phyloP scores from a whole-genome alignment of 2,888 invertebrate genomes.

The Heliconius charithonia region DNA sequence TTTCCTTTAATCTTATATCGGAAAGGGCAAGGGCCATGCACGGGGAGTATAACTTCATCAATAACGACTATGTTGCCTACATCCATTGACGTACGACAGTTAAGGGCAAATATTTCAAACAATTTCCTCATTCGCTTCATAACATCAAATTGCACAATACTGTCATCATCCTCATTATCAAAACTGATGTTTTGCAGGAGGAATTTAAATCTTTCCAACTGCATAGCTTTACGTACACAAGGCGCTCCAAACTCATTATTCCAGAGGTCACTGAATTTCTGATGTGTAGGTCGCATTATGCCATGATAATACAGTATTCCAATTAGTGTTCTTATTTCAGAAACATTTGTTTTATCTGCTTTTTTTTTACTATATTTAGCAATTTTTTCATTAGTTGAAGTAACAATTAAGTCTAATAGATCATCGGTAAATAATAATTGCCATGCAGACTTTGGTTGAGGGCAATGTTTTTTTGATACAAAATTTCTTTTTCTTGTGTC shows the following conservation, averaged over 20 bases:
- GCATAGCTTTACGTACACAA: conserved; percentile 68
- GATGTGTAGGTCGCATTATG: conserved; percentile 73
- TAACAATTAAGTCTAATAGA: conserved; percentile 71
- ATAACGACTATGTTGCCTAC: conserved; percentile 66
- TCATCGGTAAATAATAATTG: conserved; percentile 72
- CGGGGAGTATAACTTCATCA: conserved; percentile 75
- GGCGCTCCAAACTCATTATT: conserved; percentile 64
- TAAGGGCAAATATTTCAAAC: conserved; percentile 76
- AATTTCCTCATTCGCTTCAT: conserved; percentile 75
- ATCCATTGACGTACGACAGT: conserved; percentile 70
- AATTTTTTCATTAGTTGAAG: conserved; percentile 72
- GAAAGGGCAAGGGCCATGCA: conserved; percentile 76
- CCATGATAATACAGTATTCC: conserved; percentile 77
- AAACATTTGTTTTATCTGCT: conserved; percentile 56
- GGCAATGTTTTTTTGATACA: conserved; percentile 54
- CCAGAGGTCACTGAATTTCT: conserved; percentile 72
- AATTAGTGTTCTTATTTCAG: conserved; percentile 72
- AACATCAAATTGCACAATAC: conserved; percentile 64
- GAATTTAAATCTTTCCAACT: conserved; percentile 69
- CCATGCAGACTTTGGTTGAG: conserved; percentile 71
- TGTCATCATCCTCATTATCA: conserved; percentile 60
- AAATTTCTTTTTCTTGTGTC: conserved; percentile 61
- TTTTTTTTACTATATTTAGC: conserved; percentile 53
- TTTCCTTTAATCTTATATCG: conserved; percentile 72
- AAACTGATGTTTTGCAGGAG: conserved; percentile 70